A percentile compares a stretch with the other conserved stretches of the same genome.
Evolutionary conservation across 2,113 vertebrate species (phyloP).

Genomic region (Percopsis transmontana): DNA sequence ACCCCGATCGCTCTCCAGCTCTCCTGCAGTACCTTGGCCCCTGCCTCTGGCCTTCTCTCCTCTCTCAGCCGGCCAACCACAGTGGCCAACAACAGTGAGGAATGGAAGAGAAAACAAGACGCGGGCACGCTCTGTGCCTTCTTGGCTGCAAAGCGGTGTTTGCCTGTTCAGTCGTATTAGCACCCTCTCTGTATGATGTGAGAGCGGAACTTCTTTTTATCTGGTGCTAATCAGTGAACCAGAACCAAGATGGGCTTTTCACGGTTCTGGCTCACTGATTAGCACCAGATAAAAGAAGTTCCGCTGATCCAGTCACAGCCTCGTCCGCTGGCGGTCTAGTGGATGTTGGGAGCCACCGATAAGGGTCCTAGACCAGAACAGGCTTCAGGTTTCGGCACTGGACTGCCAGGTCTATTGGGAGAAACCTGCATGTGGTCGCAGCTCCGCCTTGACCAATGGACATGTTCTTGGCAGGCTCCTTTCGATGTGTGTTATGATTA

Average conservation of each 20-base stretch:
- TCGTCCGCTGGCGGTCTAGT: slow-evolving; percentile 2
- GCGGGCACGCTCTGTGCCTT: neutral
- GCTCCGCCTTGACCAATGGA: slow-evolving; percentile 38
- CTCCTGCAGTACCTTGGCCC: slow-evolving; percentile 23
- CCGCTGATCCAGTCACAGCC: neutral
- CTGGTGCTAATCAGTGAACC: neutral
- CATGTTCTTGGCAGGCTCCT: slow-evolving; percentile 53
- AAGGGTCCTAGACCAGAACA: neutral
- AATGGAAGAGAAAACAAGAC: neutral
- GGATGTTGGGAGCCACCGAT: slow-evolving; percentile 23
- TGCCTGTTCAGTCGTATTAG: slow-evolving; percentile 24
- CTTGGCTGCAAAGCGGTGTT: slow-evolving; percentile 3
- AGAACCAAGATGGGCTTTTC: slow-evolving; percentile 11
- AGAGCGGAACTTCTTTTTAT: slow-evolving; percentile 13
- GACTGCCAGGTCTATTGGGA: slow-evolving; percentile 49
- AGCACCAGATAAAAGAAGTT: slow-evolving; percentile 12
- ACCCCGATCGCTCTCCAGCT: neutral
- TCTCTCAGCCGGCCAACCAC: slow-evolving; percentile 7
- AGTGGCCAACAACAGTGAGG: neutral
- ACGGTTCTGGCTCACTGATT: slow-evolving; percentile 3
- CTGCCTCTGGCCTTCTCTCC: slow-evolving; percentile 25
- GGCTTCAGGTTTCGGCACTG: slow-evolving; percentile 35
- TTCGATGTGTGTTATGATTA: slow-evolving; percentile 44
- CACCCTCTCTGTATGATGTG: neutral
- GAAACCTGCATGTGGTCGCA: slow-evolving; percentile 35